These are phyloP conservation scores for Philotrypesis tridentata DNA, from an alignment of 1,140 invertebrate species.

Conservation along the genomic window DNA sequence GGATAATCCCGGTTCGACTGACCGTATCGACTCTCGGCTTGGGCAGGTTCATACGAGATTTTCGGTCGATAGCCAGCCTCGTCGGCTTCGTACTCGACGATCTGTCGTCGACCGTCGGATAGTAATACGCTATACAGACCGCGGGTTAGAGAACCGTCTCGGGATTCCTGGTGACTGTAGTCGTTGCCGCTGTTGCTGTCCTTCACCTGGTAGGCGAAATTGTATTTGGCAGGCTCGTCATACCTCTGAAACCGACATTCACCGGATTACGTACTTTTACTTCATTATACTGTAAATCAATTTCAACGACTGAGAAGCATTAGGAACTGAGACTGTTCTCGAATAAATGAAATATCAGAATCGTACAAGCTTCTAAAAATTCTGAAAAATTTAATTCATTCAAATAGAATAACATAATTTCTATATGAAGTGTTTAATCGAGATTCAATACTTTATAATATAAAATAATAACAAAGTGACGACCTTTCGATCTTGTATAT, in stretches of 20 bases:
- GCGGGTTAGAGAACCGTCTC: slow-evolving; percentile 79
- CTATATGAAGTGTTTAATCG: too few species aligned
- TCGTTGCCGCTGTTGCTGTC: slow-evolving; percentile 81
- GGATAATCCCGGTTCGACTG: slow-evolving; percentile 6
- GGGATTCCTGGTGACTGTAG: slow-evolving; percentile 81
- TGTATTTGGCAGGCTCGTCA: slow-evolving; percentile 79
- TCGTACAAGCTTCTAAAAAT: too few species aligned
- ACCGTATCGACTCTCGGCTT: background rate
- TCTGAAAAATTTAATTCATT: too few species aligned
- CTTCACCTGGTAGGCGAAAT: slow-evolving; percentile 83
- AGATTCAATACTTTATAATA: too few species aligned
- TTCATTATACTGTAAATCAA: background rate
- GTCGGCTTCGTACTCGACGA: slow-evolving; percentile 86
- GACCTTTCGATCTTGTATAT: too few species aligned
- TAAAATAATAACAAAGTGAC: too few species aligned
- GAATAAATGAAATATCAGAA: too few species aligned
- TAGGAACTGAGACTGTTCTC: too few species aligned
- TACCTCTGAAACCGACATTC: background rate
- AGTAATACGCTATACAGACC: slow-evolving; percentile 83
- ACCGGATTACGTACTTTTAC: background rate
- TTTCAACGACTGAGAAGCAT: too few species aligned
- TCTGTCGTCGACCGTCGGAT: slow-evolving; percentile 84
- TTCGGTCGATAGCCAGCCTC: slow-evolving; percentile 83
- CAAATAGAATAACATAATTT: too few species aligned
- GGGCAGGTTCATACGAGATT: slow-evolving; percentile 78